These are phyloP conservation scores for Minunthozetes semirufus DNA, from an alignment of 2,888 invertebrate genomes.

Conservation along the genomic window DNA sequence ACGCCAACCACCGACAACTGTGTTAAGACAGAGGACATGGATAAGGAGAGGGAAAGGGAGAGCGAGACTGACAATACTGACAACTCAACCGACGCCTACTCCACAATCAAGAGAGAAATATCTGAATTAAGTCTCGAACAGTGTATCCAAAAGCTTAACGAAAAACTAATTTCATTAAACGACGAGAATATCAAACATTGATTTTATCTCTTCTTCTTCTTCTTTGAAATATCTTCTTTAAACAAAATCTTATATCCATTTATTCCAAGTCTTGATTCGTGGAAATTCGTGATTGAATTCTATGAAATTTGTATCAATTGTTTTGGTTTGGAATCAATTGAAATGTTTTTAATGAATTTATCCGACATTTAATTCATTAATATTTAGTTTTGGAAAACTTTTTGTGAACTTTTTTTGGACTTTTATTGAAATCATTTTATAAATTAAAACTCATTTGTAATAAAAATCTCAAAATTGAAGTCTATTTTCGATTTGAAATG, in stretches of 20 bases:
- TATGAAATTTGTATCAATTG: too few species aligned
- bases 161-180: constrained; percentile 30
- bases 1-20: neutral
- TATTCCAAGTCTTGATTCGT: neutral
- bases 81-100: neutral
- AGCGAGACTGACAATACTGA: neutral
- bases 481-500: neutral
- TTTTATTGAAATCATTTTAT: neutral
- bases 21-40: neutral
- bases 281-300: too few species aligned
- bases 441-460: neutral
- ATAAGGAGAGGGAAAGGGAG: too few species aligned
- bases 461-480: neutral
- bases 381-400: neutral
- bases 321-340: too few species aligned
- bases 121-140: constrained; percentile 33
- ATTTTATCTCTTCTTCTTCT: neutral
- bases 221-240: neutral
- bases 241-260: neutral
- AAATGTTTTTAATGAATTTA: too few species aligned
- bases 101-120: constrained; percentile 23
- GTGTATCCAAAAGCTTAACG: constrained; percentile 32
- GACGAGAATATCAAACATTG: neutral
- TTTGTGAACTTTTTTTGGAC: neutral
- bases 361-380: too few species aligned